These are phyloP conservation scores for Leptopterna dolabrata DNA, from an alignment of 2,888 invertebrate species.

Conservation along the genomic window DNA sequence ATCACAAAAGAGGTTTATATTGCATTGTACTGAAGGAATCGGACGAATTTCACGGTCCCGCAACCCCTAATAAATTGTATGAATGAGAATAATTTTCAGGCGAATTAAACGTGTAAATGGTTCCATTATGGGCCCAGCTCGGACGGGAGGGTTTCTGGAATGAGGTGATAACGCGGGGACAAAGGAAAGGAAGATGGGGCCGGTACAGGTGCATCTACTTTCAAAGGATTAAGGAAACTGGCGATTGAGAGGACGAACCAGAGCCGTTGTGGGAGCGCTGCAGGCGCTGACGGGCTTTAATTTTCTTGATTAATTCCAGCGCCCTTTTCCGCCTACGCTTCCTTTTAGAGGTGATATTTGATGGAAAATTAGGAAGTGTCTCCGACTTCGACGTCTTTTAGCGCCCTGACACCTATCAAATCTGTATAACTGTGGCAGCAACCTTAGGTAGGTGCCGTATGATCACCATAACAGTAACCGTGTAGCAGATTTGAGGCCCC, in stretches of 20 bases:
- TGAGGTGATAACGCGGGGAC: constrained; percentile 12
- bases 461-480: too few species aligned
- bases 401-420: too few species aligned
- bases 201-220: constrained; percentile 25
- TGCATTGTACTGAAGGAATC: background rate
- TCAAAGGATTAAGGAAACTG: constrained; percentile 23
- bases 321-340: background rate
- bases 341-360: background rate
- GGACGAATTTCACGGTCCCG: background rate
- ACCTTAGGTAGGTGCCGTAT: too few species aligned
- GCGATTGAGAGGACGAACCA: background rate
- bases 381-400: too few species aligned
- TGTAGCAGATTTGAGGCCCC: too few species aligned
- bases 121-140: background rate
- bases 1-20: too few species aligned
- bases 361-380: background rate
- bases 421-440: too few species aligned
- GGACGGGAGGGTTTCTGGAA: background rate
- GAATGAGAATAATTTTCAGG: constrained; percentile 7
- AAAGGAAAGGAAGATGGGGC: background rate
- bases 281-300: constrained; percentile 33
- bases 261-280: background rate
- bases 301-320: constrained; percentile 43
- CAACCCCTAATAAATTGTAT: background rate
- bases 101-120: constrained; percentile 11